Evolutionary conservation across 30 jellyfish, hydroid and myxozoan genomes (phyloP).

Genomic region (Pseudorhiza aurosa): DNA sequence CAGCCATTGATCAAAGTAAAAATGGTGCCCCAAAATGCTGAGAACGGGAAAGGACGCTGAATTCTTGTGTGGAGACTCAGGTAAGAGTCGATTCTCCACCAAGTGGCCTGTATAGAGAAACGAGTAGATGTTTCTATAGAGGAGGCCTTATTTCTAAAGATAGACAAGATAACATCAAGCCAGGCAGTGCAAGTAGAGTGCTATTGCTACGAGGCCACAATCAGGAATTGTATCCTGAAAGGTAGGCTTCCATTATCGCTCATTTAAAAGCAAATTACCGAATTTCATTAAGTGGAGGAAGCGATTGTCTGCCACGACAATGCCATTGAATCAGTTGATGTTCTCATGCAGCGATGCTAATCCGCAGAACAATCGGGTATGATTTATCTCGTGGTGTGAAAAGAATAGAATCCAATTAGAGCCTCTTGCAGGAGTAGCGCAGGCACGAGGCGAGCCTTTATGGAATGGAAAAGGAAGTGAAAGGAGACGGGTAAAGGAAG

Average conservation of each 20-base stretch:
- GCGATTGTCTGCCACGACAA: not conserved
- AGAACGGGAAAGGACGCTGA: too few species aligned
- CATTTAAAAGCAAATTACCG: not conserved
- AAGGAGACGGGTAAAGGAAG: too few species aligned
- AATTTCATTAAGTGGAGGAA: not conserved
- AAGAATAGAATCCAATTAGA: slow-evolving; percentile 58
- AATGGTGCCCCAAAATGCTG: too few species aligned
- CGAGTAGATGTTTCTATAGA: slow-evolving; percentile 20
- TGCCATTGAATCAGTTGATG: slow-evolving; percentile 10
- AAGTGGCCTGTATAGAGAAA: slow-evolving; percentile 67
- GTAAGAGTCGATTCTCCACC: too few species aligned
- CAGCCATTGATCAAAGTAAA: too few species aligned
- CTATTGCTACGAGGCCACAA: not conserved
- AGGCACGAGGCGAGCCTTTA: slow-evolving; percentile 76
- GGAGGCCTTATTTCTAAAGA: not conserved
- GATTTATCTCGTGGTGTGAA: slow-evolving; percentile 45
- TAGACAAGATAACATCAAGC: slow-evolving; percentile 43
- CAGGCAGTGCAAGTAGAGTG: slow-evolving; percentile 20
- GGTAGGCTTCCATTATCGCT: not conserved
- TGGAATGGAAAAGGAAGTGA: too few species aligned
- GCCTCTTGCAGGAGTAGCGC: slow-evolving; percentile 30
- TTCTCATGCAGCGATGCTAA: slow-evolving; percentile 35
- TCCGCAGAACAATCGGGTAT: slow-evolving; percentile 32
- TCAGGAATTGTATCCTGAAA: slow-evolving; percentile 10
- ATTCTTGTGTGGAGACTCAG: too few species aligned